phyloP scores from a whole-genome alignment of 2,113 vertebrate genomes.

The Muntiacus muntjak region DNA sequence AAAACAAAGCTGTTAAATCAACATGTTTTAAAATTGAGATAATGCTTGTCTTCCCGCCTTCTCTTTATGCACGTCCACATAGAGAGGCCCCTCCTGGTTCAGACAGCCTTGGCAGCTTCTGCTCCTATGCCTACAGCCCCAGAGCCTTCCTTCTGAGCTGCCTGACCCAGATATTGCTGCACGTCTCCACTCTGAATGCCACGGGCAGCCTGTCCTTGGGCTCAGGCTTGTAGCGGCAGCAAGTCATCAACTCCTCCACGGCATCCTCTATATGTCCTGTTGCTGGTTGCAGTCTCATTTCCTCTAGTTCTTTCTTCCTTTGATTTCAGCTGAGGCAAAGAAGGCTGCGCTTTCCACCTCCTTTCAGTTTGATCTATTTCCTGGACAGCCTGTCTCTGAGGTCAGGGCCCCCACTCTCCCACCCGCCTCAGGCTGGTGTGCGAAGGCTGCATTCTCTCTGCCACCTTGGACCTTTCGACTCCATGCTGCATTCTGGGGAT shows the following conservation, averaged over 20 bases:
- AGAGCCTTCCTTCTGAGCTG: not conserved
- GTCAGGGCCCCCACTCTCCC: not conserved
- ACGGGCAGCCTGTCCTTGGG: rapidly evolving
- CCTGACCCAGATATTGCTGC: not conserved
- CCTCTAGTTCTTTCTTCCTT: not conserved
- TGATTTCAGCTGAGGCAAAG: not conserved
- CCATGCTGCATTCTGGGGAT: rapidly evolving
- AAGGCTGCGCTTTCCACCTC: not conserved
- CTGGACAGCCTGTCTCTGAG: not conserved
- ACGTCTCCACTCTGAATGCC: not conserved
- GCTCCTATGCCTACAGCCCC: not conserved
- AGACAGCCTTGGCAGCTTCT: no score
- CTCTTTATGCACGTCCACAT: rapidly evolving
- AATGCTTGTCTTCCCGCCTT: not conserved
- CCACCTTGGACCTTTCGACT: not conserved
- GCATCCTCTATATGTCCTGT: no score
- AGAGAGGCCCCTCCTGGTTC: rapidly evolving
- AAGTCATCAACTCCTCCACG: rapidly evolving
- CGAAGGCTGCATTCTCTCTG: not conserved
- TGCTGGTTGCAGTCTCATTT: not conserved
- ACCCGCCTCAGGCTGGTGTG: rapidly evolving
- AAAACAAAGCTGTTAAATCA: not conserved
- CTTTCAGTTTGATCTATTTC: not conserved
- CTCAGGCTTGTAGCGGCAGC: not conserved
- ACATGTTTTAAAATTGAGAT: not conserved